Conservation (phyloP, 2,888 invertebrate genomes). For the Xanthia togata region DNA sequence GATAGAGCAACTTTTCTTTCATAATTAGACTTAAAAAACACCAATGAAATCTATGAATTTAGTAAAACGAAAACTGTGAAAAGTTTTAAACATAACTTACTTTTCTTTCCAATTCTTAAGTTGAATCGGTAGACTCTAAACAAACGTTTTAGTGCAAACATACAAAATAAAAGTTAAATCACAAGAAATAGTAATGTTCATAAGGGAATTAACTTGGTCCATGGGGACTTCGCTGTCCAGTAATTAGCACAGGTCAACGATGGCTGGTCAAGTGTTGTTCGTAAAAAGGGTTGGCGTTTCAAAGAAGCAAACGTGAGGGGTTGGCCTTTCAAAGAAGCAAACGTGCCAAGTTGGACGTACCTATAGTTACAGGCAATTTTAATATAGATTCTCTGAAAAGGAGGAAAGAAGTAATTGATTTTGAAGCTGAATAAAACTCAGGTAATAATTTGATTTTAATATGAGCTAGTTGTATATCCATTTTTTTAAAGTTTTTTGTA, state of each 20-base stretch:
- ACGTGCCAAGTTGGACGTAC: conserved; percentile 1
- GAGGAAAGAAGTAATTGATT: neutral
- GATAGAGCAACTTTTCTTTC: neutral
- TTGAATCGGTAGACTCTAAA: neutral
- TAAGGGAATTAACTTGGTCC: conserved; percentile 43
- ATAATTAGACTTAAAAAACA: neutral
- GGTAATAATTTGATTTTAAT: neutral
- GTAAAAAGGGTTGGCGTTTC: conserved; percentile 51
- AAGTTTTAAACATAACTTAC: neutral
- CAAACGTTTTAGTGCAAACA: neutral
- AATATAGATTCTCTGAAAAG: conserved; percentile 5
- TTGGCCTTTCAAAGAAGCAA: conserved; percentile 37
- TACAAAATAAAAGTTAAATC: conserved; percentile 44
- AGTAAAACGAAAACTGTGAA: neutral
- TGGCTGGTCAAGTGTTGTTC: conserved; percentile 33
- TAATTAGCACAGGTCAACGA: conserved; percentile 45
- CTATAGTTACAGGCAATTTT: neutral
- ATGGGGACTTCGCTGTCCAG: conserved; percentile 10
- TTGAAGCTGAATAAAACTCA: neutral
- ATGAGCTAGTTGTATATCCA: fast-evolving
- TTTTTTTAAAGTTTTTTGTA: neutral
- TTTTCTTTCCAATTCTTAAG: neutral
- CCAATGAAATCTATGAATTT: neutral
- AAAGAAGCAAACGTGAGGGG: conserved; percentile 42
- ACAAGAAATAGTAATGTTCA: conserved; percentile 44